Evolutionary conservation across 2,113 vertebrate species (phyloP).

Genomic region (Seriola dumerili): DNA sequence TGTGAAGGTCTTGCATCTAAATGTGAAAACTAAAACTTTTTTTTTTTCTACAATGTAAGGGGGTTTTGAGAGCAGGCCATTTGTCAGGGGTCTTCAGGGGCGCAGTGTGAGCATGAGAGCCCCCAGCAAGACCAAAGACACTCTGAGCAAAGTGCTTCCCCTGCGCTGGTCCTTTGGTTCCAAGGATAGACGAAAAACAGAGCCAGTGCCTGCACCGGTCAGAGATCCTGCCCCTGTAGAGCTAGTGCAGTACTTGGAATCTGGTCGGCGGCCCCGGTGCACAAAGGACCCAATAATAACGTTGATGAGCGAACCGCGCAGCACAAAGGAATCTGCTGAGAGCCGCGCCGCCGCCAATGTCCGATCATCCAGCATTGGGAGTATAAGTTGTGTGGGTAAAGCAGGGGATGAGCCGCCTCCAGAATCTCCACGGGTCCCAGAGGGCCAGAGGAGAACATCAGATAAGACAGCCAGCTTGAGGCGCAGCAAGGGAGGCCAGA

Average conservation of each 20-base stretch:
- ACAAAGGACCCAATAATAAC: conserved; percentile 84
- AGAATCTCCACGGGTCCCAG: conserved; percentile 30
- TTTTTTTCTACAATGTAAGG: conserved; percentile 70
- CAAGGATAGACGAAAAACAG: conserved; percentile 80
- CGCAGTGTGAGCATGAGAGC: conserved; percentile 88
- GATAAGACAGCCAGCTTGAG: conserved; percentile 69
- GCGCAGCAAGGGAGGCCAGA: conserved; percentile 69
- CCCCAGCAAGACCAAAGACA: conserved; percentile 79
- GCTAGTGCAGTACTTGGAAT: conserved; percentile 92
- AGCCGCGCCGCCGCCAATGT: conserved; percentile 4
- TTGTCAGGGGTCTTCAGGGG: conserved; percentile 83
- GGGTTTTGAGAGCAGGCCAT: conserved; percentile 80
- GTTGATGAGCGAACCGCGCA: conserved; percentile 73
- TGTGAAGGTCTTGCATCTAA: neutral
- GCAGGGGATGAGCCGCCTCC: neutral
- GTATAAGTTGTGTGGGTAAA: conserved; percentile 46
- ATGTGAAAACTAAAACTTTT: conserved; percentile 14
- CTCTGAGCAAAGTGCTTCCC: conserved; percentile 83
- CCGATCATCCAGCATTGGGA: conserved; percentile 52
- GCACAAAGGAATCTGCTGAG: conserved; percentile 75
- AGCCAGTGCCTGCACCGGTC: conserved; percentile 62
- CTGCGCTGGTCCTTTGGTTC: conserved; percentile 87
- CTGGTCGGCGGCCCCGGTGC: conserved; percentile 89
- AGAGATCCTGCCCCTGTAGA: conserved; percentile 76
- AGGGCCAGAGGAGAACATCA: conserved; percentile 68